Evolutionary conservation across 2,113 vertebrate species (phyloP), one percentile per base, ranked within the genome.

Genomic region (Halichoeres trimaculatus): DNA sequence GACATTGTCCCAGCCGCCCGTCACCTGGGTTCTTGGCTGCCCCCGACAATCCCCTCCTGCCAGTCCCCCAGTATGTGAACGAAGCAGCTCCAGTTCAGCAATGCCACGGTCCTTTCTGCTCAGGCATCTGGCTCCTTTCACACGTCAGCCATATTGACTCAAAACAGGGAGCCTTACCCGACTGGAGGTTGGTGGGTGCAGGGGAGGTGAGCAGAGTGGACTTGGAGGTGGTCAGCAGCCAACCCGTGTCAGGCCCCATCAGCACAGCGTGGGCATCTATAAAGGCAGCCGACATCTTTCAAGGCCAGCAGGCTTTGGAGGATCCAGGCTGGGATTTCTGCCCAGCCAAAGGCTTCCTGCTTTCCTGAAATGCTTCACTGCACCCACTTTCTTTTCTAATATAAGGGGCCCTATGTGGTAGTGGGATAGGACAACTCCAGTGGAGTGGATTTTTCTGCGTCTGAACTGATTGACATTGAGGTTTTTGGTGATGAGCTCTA

Each of bases 21-120:
- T 91, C 90, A 90, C 90, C 90, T 92, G 84, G 85, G 89, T 84
- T 86, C 74, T 90, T 92, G 92, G 90, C 90, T 90, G 85, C 80
- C 88, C 89, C 48, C 58, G 53, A 16, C n/a, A 54, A 82, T 83
- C 79, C 82, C 80, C 86, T 84, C 89, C 89, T 52, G 87, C 87
- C 26, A 82, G 67, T 76, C 52, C 38, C 70, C 17, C 86, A 78
- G 65, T 85, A 81, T 87, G 83, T 38, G 76, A 82, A 76, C 34
- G 48, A 74, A 80, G 79, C 22, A 2, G 81, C 62, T 78, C 75
- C 70, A 70, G 76, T 72, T 85, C 67, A 87, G 65, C 71, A 64
- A 85, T 87, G 81, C 79, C 80, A 84, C 57, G 76, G 69, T 83
- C 67, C 74, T 88, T 86, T 89, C 74, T 88, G 75, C 73, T 67